Percentiles rank a stretch among this genome's conserved stretches.
phyloP scores from a whole-genome alignment of 2,797 vertebrate species.

The Onychomys arenicola region DNA sequence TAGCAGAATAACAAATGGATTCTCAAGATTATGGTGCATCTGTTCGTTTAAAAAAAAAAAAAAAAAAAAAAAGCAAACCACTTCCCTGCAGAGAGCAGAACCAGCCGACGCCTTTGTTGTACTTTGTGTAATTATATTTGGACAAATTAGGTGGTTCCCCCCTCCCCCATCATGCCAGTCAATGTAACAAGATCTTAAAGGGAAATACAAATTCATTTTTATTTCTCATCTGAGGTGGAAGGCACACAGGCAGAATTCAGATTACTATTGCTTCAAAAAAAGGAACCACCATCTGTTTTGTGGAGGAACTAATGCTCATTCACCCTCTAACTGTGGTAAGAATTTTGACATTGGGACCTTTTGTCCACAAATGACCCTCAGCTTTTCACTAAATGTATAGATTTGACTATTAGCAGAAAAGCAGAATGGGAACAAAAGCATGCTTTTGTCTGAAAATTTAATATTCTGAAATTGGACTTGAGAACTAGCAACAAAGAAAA shows the following conservation, averaged over 20 bases:
- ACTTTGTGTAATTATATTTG: constrained; percentile 64
- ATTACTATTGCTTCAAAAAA: constrained; percentile 63
- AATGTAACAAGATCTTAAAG: constrained; percentile 54
- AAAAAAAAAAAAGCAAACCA: neutral
- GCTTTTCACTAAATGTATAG: constrained; percentile 34
- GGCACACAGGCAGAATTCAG: constrained; percentile 43
- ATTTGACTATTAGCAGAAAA: constrained; percentile 23
- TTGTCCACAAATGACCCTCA: neutral
- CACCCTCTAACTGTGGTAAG: neutral
- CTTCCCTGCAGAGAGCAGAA: constrained; percentile 56
- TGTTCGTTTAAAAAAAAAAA: neutral
- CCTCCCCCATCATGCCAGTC: neutral
- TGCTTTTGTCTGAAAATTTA: constrained; percentile 51
- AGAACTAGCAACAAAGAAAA: constrained; percentile 40
- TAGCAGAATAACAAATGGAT: constrained; percentile 72
- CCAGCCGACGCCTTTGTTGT: constrained; percentile 58
- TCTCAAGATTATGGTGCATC: constrained; percentile 61
- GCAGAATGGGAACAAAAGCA: neutral
- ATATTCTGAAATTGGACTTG: constrained; percentile 32
- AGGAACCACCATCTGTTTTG: constrained; percentile 66
- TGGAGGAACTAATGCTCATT: constrained; percentile 33
- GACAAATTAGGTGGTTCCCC: constrained; percentile 61
- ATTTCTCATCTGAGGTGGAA: constrained; percentile 55
- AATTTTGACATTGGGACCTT: constrained; percentile 52
- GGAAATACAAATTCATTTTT: constrained; percentile 68